Percentiles rank a stretch among this genome's conserved stretches.
Evolutionary conservation across 2,888 invertebrate species (phyloP).

Genomic region (Hemicrepidius hirtus): DNA sequence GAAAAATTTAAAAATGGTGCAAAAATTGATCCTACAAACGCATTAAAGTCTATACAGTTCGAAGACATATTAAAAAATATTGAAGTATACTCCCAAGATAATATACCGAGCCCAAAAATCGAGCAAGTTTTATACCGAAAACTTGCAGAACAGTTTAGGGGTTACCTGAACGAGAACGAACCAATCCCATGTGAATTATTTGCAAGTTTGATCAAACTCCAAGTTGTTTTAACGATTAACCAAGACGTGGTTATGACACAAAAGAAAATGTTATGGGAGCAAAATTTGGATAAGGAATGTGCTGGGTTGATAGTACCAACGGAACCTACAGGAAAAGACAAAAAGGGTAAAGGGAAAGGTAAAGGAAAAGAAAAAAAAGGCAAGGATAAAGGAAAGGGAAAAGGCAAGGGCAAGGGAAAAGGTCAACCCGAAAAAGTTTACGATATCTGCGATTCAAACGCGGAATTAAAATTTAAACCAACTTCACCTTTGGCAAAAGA

Average conservation of each 20-base stretch:
- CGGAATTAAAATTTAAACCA: conserved; percentile 28
- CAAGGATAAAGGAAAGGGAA: neutral
- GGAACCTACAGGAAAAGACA: neutral
- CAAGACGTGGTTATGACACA: conserved; percentile 34
- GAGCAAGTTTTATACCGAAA: conserved; percentile 18
- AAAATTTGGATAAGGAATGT: conserved; percentile 21
- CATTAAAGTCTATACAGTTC: conserved; percentile 30
- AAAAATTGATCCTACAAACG: conserved; percentile 25
- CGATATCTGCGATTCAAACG: conserved; percentile 29
- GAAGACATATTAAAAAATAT: conserved; percentile 39
- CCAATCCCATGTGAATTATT: conserved; percentile 29
- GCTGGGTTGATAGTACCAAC: neutral
- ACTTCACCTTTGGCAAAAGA: conserved; percentile 18
- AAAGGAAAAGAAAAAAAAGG: conserved; percentile 6
- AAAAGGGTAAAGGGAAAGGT: conserved; percentile 20
- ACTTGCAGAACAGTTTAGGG: conserved; percentile 15
- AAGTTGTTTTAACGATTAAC: conserved; percentile 33
- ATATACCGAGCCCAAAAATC: neutral
- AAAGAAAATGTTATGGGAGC: conserved; percentile 1
- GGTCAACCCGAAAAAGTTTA: conserved; percentile 3
- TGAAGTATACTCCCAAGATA: neutral
- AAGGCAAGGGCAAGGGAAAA: conserved; percentile 26
- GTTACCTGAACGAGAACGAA: neutral
- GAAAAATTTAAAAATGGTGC: conserved; percentile 36
- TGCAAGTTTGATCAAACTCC: conserved; percentile 41